Conservation (phyloP, 2,888 invertebrate species). For the Eupithecia pulchellata region DNA sequence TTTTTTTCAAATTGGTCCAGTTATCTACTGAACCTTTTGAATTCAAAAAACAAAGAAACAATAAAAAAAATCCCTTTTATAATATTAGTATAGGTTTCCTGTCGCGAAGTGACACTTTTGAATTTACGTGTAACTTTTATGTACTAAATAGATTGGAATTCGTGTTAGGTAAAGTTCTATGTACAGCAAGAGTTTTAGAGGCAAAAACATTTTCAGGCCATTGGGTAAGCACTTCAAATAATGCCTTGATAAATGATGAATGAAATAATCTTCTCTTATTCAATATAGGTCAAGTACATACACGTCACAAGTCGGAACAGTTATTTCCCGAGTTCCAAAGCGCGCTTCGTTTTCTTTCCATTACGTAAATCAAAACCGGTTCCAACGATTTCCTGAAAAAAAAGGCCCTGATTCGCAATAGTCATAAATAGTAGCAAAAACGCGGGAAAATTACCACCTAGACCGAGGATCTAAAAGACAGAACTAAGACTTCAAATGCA, state of each 20-base stretch:
- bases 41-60: too few species aligned
- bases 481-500: not conserved
- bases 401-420: not conserved
- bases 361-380: conserved; percentile 36
- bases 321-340: conserved; percentile 1
- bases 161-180: too few species aligned
- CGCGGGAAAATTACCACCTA: not conserved
- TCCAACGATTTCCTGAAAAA: conserved; percentile 35
- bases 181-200: not conserved
- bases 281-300: conserved; percentile 10
- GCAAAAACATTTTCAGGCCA: not conserved
- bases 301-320: conserved; percentile 11
- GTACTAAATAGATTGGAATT: too few species aligned
- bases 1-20: too few species aligned
- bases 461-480: not conserved
- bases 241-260: not conserved
- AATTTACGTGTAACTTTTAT: too few species aligned
- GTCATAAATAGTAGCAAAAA: not conserved
- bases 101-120: too few species aligned
- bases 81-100: too few species aligned
- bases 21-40: too few species aligned
- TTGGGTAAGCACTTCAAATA: not conserved
- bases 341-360: conserved; percentile 21
- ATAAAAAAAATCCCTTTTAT: too few species aligned
- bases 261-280: not conserved